Evolutionary conservation across 2,113 vertebrate genomes (phyloP).

Genomic region (Protomyctophum bolini): DNA sequence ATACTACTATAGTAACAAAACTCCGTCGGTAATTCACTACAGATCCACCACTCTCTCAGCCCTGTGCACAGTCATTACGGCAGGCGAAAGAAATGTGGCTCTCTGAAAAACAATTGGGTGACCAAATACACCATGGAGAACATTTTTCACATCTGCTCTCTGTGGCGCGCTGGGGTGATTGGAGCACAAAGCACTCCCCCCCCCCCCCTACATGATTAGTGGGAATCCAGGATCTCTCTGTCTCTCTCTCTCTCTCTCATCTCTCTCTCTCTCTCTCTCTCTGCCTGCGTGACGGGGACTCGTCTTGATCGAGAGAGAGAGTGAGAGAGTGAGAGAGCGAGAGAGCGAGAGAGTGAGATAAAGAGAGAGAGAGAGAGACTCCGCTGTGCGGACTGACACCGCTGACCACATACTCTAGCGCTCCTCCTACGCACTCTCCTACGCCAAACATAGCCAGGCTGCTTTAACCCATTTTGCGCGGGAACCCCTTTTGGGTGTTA

Average conservation of each 20-base stretch:
- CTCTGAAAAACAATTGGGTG: slow-evolving; percentile 50
- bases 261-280: slow-evolving; percentile 23
- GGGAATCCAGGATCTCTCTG: slow-evolving; percentile 38
- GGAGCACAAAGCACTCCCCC: slow-evolving; percentile 18
- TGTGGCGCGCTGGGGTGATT: slow-evolving; percentile 29
- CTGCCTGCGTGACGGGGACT: slow-evolving; percentile 38
- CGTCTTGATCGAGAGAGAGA: slow-evolving; percentile 29
- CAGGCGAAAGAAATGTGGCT: slow-evolving; percentile 65
- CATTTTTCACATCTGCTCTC: slow-evolving; percentile 51
- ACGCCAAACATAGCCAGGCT: slow-evolving; percentile 16
- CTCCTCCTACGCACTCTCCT: slow-evolving; percentile 45
- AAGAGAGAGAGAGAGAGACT: slow-evolving; percentile 15
- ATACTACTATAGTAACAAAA: slow-evolving; percentile 28
- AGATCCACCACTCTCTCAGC: slow-evolving; percentile 46
- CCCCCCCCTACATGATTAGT: slow-evolving; percentile 43
- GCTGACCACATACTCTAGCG: slow-evolving; percentile 36
- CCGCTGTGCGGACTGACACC: slow-evolving; percentile 48
- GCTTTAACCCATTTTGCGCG: too few relatives aligned
- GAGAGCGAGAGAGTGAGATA: too few relatives aligned
- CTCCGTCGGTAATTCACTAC: slow-evolving; percentile 54
- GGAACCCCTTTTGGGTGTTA: too few relatives aligned
- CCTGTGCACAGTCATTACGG: slow-evolving; percentile 68
- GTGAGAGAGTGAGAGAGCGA: too few relatives aligned
- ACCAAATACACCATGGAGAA: slow-evolving; percentile 30
- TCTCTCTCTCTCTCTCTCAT: background rate